Evolutionary conservation across 2,113 vertebrate genomes (phyloP).

Genomic region (Nothobranchius furzeri): DNA sequence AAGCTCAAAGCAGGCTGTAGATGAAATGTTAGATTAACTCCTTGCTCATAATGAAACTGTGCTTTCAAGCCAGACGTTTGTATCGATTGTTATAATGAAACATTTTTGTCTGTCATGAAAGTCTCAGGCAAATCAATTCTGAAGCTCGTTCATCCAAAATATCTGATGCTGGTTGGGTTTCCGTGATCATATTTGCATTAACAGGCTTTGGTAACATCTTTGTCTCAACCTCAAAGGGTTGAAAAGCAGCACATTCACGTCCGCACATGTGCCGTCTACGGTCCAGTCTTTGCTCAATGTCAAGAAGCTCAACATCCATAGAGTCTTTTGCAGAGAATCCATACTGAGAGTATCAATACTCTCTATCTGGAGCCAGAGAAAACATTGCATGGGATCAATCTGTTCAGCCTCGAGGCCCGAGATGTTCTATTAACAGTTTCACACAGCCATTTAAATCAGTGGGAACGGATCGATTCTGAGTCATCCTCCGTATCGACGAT

Average conservation of each 20-base stretch:
- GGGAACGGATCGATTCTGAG: slow-evolving; percentile 50
- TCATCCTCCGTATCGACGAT: slow-evolving; percentile 48
- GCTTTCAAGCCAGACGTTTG: slow-evolving; percentile 48
- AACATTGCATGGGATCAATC: slow-evolving; percentile 67
- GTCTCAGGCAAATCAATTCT: slow-evolving; percentile 66
- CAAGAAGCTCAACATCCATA: slow-evolving; percentile 34
- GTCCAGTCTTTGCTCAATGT: slow-evolving; percentile 36
- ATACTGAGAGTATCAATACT: slow-evolving; percentile 65
- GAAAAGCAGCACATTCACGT: slow-evolving; percentile 2
- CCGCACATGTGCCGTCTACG: slow-evolving; percentile 16
- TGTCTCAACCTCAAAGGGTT: not conserved
- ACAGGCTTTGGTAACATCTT: slow-evolving; percentile 20
- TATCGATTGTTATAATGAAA: slow-evolving; percentile 70
- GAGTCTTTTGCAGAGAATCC: slow-evolving; percentile 53
- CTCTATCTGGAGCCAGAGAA: slow-evolving; percentile 55
- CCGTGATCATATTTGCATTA: slow-evolving; percentile 53
- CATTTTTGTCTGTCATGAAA: slow-evolving; percentile 57
- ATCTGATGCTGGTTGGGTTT: slow-evolving; percentile 38
- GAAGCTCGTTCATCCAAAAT: slow-evolving; percentile 57
- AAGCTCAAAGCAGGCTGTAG: slow-evolving; percentile 40
- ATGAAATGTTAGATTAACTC: slow-evolving; percentile 57
- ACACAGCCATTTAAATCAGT: slow-evolving; percentile 69
- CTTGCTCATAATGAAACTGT: slow-evolving; percentile 48
- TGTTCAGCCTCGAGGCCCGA: slow-evolving; percentile 55
- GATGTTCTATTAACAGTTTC: slow-evolving; percentile 72